Evolutionary conservation across 1,140 invertebrate genomes (phyloP), one percentile per base, ranked within the genome.

Genomic region (Phymastichus coffea): DNA sequence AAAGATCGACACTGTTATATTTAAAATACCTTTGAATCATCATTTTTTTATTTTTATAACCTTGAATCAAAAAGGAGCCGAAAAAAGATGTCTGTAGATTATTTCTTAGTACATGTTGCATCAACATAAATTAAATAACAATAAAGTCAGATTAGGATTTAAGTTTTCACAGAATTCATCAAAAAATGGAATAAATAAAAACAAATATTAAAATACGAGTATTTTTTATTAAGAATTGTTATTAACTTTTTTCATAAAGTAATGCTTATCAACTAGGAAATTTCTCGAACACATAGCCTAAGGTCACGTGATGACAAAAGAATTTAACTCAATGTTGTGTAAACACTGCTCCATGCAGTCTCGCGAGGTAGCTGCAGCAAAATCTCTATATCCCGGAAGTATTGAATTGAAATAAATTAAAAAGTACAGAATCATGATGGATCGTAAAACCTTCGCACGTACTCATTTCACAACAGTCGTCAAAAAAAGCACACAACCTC

Each of bases 241-340:
- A n/a, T 47, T 15, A 35, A 25, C 44, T 44, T 51, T 57, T 30
- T 37, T 52, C 57, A 59, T 51, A 51, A 59, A 59, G 52, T 59
- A 52, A 35, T 59, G 28, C 57, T 59, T 59, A 59, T 10, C 43
- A 19, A 25, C 57, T 52, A 52, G 26, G 22, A 59, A 35, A 47
- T 47, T 46, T 59, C 9, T 59, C 57, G 57, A 59, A 52, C 57
- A 59, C 57, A 59, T 59, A 59, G 20, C 57, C 57, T 59, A 59
- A 30, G 48, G 47, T 59, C 57, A 52, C 46, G 35, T 57, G 22
- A 57, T 57, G 56, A 57, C 37, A 57, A n/a, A n/a, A n/a, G n/a
- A n/a, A 57, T 30, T 41, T 28, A 41, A 48, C 4, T 43, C 41
- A 49, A 49, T 57, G 33, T 41, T 23, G 26, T 57, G 23, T 57